A percentile compares a stretch with the other conserved stretches of the same genome.
Conservation (phyloP, 2,113 vertebrate species). For the Himantopus leucocephalus region DNA sequence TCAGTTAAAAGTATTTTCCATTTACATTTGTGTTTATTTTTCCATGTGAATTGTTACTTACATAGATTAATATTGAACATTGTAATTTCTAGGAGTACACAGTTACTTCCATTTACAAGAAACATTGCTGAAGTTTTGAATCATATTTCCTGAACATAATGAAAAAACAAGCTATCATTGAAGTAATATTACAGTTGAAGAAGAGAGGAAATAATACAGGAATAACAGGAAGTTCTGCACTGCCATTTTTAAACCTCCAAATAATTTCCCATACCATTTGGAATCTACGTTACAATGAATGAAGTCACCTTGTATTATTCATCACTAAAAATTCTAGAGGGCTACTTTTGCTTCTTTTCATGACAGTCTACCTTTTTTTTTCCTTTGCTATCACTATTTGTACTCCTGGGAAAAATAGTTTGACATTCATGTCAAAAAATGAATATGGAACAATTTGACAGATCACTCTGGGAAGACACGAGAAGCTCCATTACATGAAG, state of each 20-base stretch:
- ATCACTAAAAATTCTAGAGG: neutral
- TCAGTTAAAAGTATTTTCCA: neutral
- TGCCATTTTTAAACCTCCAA: neutral
- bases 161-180: neutral
- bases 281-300: neutral
- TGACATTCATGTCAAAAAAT: neutral
- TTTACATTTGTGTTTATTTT: neutral
- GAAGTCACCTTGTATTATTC: neutral
- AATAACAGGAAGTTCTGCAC: constrained; percentile 7
- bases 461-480: neutral
- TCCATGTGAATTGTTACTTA: neutral
- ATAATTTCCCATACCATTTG: neutral
- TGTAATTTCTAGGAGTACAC: neutral
- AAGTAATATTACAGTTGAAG: constrained; percentile 16
- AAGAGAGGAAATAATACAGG: neutral
- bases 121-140: neutral
- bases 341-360: neutral
- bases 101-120: neutral
- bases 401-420: neutral
- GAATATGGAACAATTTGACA: neutral
- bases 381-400: neutral
- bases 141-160: constrained; percentile 31
- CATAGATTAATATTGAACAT: neutral
- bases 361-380: neutral
- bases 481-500: neutral